Conservation (phyloP, 2,113 vertebrate species). For the Oreochromis aureus region DNA sequence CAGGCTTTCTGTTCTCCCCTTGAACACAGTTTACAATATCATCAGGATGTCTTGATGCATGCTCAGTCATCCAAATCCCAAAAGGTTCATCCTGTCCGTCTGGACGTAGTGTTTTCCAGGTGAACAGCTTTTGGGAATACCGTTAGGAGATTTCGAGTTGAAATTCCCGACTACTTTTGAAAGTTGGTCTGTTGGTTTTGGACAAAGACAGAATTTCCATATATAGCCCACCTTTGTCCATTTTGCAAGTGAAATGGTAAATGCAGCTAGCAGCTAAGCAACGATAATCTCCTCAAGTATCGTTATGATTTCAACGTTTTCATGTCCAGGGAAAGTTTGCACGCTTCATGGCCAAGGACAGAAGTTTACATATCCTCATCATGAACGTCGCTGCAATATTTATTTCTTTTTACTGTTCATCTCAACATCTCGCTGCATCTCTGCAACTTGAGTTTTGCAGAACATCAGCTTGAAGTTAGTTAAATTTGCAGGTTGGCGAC, state of each 20-base stretch:
- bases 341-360: not conserved
- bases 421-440: not conserved
- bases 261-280: not conserved
- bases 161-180: not conserved
- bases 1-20: not conserved
- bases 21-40: not conserved
- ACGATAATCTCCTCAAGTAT: not conserved
- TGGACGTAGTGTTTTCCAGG: no score
- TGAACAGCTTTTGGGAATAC: no score
- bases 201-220: not conserved
- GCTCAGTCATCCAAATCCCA: no score
- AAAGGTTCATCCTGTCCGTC: no score
- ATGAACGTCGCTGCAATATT: not conserved
- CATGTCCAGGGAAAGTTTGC: not conserved
- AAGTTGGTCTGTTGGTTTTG: not conserved
- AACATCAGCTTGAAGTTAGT: not conserved
- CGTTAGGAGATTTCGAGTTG: not conserved
- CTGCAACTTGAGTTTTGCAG: not conserved
- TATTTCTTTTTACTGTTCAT: fast-evolving
- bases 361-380: not conserved
- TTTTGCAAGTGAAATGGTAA: not conserved
- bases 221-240: not conserved
- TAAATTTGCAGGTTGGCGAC: not conserved
- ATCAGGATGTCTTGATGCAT: not conserved
- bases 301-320: not conserved